phyloP scores from a whole-genome alignment of 2,888 invertebrate genomes.

The Archips crataeganus region DNA sequence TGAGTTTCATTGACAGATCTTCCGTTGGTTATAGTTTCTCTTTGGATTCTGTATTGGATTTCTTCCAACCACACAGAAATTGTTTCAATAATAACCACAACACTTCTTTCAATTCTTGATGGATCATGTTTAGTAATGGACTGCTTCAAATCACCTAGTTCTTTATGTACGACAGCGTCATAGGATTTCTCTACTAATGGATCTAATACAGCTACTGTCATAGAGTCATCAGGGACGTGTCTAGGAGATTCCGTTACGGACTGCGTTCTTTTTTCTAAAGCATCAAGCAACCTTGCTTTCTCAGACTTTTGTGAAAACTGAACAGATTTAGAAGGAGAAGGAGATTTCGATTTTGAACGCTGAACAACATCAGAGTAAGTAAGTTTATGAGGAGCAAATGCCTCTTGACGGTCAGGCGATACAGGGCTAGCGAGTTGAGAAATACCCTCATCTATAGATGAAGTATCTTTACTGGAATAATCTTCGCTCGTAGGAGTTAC shows the following conservation, averaged over 20 bases:
- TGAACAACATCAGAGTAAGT: constrained; percentile 82
- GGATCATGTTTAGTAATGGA: constrained; percentile 87
- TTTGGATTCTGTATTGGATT: constrained; percentile 91
- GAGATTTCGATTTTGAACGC: constrained; percentile 81
- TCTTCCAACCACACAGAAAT: constrained; percentile 94
- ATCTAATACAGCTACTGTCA: constrained; percentile 71
- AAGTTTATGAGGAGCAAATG: constrained; percentile 58
- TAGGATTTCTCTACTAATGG: constrained; percentile 78
- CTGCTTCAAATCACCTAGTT: constrained; percentile 84
- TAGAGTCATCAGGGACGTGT: constrained; percentile 59
- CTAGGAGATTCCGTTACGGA: constrained; percentile 62
- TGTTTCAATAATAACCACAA: constrained; percentile 91
- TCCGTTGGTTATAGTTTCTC: constrained; percentile 61
- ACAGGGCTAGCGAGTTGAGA: constrained; percentile 71
- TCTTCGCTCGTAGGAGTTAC: constrained; percentile 79
- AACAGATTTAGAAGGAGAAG: constrained; percentile 74
- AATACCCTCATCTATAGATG: constrained; percentile 81
- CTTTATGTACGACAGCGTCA: constrained; percentile 85
- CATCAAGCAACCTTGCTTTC: constrained; percentile 69
- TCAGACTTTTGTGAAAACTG: constrained; percentile 61
- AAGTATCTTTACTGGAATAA: constrained; percentile 69
- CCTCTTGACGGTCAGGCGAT: constrained; percentile 53
- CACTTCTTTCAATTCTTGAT: constrained; percentile 87
- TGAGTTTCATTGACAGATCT: constrained; percentile 63
- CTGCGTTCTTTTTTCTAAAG: constrained; percentile 74